Base-by-base conservation (phyloP, 2,797 vertebrate species). In the Otus scops region DNA sequence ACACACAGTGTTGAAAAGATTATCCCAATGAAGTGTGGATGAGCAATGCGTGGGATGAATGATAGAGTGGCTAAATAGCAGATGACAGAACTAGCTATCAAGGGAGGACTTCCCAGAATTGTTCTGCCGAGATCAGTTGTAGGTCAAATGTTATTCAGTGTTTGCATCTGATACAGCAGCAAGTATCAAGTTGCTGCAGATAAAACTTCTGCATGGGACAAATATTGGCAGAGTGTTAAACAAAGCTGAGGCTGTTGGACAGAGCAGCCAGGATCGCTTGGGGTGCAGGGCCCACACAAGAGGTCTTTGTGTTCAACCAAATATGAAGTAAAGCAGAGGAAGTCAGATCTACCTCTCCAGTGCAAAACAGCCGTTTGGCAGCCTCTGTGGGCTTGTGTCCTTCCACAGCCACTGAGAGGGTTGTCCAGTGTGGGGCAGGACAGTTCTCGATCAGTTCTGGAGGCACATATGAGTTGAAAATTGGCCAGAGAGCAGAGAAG, bases 381-480 rank as follows among this genome's bases (percentile, higher is more conserved):
- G 26, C 23, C 30, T 30, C 13, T 63, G 14, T 43, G 59, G 53
- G 20, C 36, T 91, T 61, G 5, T 43, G 59, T 88, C 65, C 41
- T 70, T 84, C 20, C 14, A 7, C 27, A 53, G 32, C 19, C 56
- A 36, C 41, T 0, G 1, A 32, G 69, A 36, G 30, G n/a, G 5
- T 32, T 78, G 18, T 28, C 56, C 13, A 5, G 16, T 5, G 56
- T 5, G 5, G 53, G 20, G 30, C n/a, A 47, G 64, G 59, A 43
- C 13, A 5, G 19, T 57, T 75, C 28, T 71, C 8, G 2, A 5
- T 47, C 68, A 23, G 59, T 79, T 65, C 38, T 16, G 47, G 34
- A 71, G 51, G 41, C 11, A 7, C 0, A 0, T 20, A 9, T 0
- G 3, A 76, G 41, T 24, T 73, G 34, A 48, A 63, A 53, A 45